phyloP scores from a whole-genome alignment of 2,113 vertebrate genomes.

The Anolis sagrei region DNA sequence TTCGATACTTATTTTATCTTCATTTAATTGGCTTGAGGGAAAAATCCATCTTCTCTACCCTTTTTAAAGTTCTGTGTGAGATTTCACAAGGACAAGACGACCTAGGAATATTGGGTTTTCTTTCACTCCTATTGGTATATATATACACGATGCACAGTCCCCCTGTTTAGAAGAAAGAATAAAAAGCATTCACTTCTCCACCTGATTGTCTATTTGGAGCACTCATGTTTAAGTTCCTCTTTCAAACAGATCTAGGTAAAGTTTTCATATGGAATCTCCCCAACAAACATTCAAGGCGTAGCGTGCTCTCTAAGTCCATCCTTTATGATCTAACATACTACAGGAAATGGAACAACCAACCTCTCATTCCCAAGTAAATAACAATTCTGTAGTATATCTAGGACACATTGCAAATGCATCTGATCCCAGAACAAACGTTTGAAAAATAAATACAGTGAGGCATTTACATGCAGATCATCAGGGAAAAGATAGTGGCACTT shows the following conservation, averaged over 20 bases:
- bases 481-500: neutral
- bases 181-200: neutral
- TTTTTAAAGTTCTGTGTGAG: constrained; percentile 43
- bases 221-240: neutral
- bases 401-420: neutral
- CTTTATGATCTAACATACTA: neutral
- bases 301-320: neutral
- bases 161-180: neutral
- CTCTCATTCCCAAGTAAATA: neutral
- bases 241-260: neutral
- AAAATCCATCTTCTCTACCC: constrained; percentile 59
- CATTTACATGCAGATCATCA: accelerated
- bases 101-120: neutral
- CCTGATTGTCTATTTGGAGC: neutral
- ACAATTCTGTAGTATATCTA: neutral
- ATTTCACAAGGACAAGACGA: constrained; percentile 52
- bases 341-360: neutral
- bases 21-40: constrained; percentile 62
- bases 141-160: neutral
- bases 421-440: neutral
- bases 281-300: neutral
- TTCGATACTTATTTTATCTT: constrained; percentile 66
- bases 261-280: neutral
- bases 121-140: neutral
- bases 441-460: neutral